Evolutionary conservation across 2,113 vertebrate genomes (phyloP).

Genomic region (Stomatorhinus ivindoensis): DNA sequence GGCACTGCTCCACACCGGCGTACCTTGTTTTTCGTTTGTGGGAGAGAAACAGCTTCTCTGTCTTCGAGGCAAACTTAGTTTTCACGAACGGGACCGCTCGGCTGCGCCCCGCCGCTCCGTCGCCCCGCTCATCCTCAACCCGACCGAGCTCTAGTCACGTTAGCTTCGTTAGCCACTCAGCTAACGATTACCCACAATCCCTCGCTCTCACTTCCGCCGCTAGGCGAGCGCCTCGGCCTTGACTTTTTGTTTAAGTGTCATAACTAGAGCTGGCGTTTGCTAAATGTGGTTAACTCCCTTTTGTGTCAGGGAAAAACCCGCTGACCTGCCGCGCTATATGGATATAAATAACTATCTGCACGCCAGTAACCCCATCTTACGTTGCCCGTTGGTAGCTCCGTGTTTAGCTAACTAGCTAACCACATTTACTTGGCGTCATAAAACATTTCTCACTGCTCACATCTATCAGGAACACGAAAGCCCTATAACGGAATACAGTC

Average conservation of each 20-base stretch:
- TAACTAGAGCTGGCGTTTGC: neutral
- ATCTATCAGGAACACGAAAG: neutral
- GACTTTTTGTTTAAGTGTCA: neutral
- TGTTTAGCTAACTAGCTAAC: neutral
- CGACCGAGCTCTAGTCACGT: neutral
- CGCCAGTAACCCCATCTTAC: neutral
- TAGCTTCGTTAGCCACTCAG: neutral
- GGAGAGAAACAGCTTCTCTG: neutral
- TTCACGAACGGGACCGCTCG: neutral
- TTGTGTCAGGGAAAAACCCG: neutral
- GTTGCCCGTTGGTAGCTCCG: neutral
- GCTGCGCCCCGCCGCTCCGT: neutral
- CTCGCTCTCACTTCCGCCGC: slow-evolving; percentile 34
- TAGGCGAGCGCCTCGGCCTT: neutral
- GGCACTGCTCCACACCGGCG: neutral
- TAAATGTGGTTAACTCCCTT: neutral
- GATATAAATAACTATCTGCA: neutral
- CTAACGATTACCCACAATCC: neutral
- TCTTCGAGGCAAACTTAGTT: neutral
- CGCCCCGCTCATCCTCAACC: neutral
- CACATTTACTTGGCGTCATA: neutral
- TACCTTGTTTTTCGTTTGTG: slow-evolving; percentile 7
- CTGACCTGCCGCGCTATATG: neutral
- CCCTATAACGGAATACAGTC: neutral
- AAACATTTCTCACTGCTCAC: neutral